These are phyloP conservation scores for Paramormyrops hopkinsi DNA, from an alignment of 2,797 vertebrate genomes.

Conservation along the genomic window DNA sequence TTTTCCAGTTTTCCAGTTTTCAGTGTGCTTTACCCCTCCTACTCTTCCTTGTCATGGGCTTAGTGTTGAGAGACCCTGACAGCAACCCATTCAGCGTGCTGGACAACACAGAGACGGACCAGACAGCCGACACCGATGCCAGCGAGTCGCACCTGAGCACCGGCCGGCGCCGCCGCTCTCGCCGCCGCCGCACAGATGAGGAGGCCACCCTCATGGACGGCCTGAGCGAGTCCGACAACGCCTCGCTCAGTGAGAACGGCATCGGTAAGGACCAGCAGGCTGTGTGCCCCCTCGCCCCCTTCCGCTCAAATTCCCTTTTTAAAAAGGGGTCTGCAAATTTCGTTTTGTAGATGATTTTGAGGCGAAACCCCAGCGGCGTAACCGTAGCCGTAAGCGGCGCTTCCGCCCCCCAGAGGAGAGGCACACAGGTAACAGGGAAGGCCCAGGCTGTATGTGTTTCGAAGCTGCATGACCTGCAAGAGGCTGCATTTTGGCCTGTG, in stretches of 20 bases:
- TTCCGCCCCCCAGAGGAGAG: constrained; percentile 88
- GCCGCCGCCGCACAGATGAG: constrained; percentile 90
- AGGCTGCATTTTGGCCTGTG: constrained; percentile 1
- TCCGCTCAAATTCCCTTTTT: background rate
- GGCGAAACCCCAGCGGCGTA: constrained; percentile 91
- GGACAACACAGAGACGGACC: constrained; percentile 94
- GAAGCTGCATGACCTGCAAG: constrained; percentile 62
- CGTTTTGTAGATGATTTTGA: constrained; percentile 88
- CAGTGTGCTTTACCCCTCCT: background rate
- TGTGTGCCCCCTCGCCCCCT: background rate
- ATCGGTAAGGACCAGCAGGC: constrained; percentile 67
- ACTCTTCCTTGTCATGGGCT: background rate
- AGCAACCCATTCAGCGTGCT: constrained; percentile 79
- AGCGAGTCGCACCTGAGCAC: constrained; percentile 86
- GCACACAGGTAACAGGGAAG: constrained; percentile 89
- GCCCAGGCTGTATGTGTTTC: constrained; percentile 51
- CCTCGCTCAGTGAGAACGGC: constrained; percentile 93
- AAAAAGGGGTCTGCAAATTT: constrained; percentile 36
- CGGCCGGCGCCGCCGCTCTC: constrained; percentile 84
- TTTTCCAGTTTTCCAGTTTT: background rate
- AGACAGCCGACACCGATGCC: constrained; percentile 91
- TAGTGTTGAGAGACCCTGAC: constrained; percentile 81
- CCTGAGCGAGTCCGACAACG: constrained; percentile 93
- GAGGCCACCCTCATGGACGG: constrained; percentile 90
- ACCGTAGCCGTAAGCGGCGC: constrained; percentile 92